Evolutionary conservation across 2,113 vertebrate species (phyloP).

Genomic region (Odobenus rosmarus): DNA sequence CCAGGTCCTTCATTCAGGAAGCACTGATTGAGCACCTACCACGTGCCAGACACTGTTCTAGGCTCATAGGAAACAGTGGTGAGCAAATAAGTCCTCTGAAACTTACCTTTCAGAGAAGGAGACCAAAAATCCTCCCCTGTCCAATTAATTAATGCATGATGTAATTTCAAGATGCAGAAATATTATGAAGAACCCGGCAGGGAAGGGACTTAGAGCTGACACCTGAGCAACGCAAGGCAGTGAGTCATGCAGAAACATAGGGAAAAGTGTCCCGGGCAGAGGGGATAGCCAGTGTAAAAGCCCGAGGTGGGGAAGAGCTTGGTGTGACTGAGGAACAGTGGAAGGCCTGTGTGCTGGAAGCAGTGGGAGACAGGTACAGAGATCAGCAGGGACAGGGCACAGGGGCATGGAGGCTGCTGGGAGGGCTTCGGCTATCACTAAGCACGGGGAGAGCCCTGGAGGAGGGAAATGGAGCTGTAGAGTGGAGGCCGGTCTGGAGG

Average conservation of each 20-base stretch:
- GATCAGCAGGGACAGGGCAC: background rate
- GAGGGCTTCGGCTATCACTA: background rate
- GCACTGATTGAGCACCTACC: background rate
- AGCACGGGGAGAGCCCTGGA: background rate
- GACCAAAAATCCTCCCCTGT: background rate
- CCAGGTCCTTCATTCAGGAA: rapidly evolving
- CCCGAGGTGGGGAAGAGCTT: background rate
- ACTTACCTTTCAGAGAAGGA: background rate
- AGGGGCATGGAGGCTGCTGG: rapidly evolving
- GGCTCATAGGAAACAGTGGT: background rate
- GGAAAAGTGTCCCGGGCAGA: background rate
- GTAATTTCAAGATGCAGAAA: background rate
- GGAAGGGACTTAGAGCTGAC: background rate
- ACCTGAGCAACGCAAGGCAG: background rate
- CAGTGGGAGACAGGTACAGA: background rate
- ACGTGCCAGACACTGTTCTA: rapidly evolving
- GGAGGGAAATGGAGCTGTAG: background rate
- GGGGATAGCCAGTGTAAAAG: background rate
- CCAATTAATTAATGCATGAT: rapidly evolving
- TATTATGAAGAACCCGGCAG: background rate
- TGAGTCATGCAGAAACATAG: background rate
- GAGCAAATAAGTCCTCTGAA: background rate
- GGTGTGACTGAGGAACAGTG: rapidly evolving
- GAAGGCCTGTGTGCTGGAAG: background rate
- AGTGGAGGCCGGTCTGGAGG: rapidly evolving